Evolutionary conservation across 2,113 vertebrate genomes (phyloP).

Genomic region (Cynoglossus semilaevis): DNA sequence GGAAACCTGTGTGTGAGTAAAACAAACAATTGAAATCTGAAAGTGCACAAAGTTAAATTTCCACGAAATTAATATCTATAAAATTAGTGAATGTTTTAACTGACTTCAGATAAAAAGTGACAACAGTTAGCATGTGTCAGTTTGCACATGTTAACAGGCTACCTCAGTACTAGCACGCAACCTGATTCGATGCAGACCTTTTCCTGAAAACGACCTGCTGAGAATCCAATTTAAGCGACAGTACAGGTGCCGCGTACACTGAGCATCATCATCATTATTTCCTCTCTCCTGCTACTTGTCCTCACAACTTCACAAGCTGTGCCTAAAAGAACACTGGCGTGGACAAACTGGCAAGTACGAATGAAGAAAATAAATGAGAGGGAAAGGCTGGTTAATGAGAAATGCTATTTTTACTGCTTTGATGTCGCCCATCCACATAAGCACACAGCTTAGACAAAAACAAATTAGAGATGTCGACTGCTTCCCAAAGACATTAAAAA

Average conservation of each 20-base stretch:
- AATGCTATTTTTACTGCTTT: constrained; percentile 81
- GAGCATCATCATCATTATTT: constrained; percentile 50
- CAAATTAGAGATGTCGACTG: constrained; percentile 80
- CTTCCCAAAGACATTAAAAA: constrained; percentile 82
- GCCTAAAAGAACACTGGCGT: constrained; percentile 63
- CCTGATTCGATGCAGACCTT: constrained; percentile 30
- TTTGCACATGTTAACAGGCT: constrained; percentile 32
- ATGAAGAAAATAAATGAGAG: constrained; percentile 78
- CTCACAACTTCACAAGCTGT: constrained; percentile 70
- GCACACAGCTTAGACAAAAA: constrained; percentile 81
- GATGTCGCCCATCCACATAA: constrained; percentile 79
- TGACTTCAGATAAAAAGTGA: too few relatives aligned
- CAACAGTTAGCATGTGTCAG: constrained; percentile 1
- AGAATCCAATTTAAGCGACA: constrained; percentile 29
- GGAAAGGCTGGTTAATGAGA: constrained; percentile 80
- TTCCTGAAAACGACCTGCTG: constrained; percentile 42
- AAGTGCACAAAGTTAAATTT: too few relatives aligned
- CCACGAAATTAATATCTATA: too few relatives aligned
- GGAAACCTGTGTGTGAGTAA: too few relatives aligned
- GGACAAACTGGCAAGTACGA: constrained; percentile 72
- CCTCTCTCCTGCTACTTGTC: constrained; percentile 54
- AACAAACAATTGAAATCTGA: too few relatives aligned
- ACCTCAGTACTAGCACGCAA: constrained; percentile 31
- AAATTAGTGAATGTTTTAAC: too few relatives aligned
- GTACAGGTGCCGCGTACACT: constrained; percentile 31